Percentiles rank a stretch among this genome's conserved stretches.
phyloP scores from a whole-genome alignment of 1,140 invertebrate species.

The honey bee (Apis mellifera) region DNA sequence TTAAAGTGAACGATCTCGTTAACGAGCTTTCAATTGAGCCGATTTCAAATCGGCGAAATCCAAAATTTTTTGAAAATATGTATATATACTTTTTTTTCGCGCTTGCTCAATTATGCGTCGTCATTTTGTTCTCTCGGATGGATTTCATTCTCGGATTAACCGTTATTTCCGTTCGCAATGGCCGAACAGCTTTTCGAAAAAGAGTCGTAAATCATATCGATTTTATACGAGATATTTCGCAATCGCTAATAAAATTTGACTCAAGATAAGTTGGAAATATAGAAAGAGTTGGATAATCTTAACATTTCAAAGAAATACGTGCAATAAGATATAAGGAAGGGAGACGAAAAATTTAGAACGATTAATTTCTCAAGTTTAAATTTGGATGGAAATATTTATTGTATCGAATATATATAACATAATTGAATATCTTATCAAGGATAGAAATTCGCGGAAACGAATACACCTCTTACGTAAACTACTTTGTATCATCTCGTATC shows the following conservation, averaged over 20 bases:
- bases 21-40: constrained; percentile 69
- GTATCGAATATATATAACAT: no score
- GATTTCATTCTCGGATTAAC: neutral
- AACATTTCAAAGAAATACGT: no score
- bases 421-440: no score
- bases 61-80: constrained; percentile 41
- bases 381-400: no score
- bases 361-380: no score
- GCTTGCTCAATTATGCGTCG: neutral
- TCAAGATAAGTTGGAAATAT: neutral
- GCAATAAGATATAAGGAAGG: no score
- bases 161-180: neutral
- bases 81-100: neutral
- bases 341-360: no score
- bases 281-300: no score
- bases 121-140: neutral
- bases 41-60: constrained; percentile 48
- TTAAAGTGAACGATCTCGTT: constrained; percentile 70
- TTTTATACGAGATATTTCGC: neutral
- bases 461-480: neutral
- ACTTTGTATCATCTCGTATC: neutral
- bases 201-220: constrained; percentile 3
- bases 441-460: neutral
- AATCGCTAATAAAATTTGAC: neutral
- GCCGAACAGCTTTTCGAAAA: neutral